A percentile compares a stretch with the other conserved stretches of the same genome.
Conservation (phyloP, 2,113 vertebrate species). For the Perognathus longimembris region DNA sequence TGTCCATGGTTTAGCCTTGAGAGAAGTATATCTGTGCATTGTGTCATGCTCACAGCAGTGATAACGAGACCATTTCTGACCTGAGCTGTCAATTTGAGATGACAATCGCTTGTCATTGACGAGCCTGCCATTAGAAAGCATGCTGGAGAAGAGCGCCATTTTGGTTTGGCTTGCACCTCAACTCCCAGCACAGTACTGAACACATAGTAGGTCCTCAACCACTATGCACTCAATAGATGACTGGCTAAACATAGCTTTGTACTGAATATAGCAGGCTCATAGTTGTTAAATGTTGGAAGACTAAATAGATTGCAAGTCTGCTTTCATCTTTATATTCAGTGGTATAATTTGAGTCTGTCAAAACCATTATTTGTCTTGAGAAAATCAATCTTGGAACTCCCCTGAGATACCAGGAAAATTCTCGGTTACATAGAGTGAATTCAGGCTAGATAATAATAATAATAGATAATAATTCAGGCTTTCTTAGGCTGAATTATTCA, state of each 20-base stretch:
- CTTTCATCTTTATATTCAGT: conserved; percentile 46
- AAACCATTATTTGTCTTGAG: conserved; percentile 47
- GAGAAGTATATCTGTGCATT: neutral
- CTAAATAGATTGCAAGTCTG: conserved; percentile 24
- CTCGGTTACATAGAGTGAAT: conserved; percentile 32
- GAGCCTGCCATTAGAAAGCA: neutral
- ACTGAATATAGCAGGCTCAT: neutral
- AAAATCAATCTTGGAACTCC: conserved; percentile 55
- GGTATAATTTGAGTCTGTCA: conserved; percentile 48
- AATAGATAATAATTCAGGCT: no score
- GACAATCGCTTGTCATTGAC: neutral
- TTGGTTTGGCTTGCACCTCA: neutral
- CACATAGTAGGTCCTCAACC: neutral
- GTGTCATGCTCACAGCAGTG: neutral
- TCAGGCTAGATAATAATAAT: conserved; percentile 22
- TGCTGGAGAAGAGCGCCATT: neutral
- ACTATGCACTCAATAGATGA: neutral
- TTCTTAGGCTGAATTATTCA: conserved; percentile 45
- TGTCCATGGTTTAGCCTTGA: neutral
- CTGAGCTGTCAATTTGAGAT: neutral
- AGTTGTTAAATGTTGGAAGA: conserved; percentile 1
- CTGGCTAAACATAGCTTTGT: neutral
- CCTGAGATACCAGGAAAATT: conserved; percentile 50
- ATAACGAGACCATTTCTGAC: neutral
- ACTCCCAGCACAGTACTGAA: neutral